A percentile compares a stretch with the other conserved stretches of the same genome.
Evolutionary conservation across 2,888 invertebrate species (phyloP).

Genomic region (Parascotia fuliginaria): DNA sequence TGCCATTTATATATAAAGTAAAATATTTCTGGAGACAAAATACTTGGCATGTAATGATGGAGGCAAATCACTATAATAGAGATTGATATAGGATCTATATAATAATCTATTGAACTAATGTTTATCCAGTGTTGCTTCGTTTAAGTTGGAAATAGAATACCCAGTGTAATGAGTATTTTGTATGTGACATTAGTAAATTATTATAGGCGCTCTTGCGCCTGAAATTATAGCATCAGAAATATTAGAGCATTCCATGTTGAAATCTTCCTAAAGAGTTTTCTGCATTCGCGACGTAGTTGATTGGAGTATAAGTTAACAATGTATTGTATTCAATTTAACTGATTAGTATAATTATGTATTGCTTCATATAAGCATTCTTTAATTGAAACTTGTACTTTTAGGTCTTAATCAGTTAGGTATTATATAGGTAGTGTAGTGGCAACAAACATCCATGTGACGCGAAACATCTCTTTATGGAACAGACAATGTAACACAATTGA

Average conservation of each 20-base stretch:
- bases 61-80: constrained; percentile 41
- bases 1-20: constrained; percentile 23
- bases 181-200: constrained; percentile 63
- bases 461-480: constrained; percentile 21
- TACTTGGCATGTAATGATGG: constrained; percentile 14
- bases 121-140: constrained; percentile 56
- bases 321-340: constrained; percentile 61
- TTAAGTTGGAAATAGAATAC: constrained; percentile 50
- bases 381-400: constrained; percentile 51
- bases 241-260: constrained; percentile 75
- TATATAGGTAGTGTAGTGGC: constrained; percentile 39
- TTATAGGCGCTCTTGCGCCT: constrained; percentile 38
- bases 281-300: constrained; percentile 56
- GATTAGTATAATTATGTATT: constrained; percentile 64
- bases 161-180: constrained; percentile 66
- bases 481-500: constrained; percentile 22
- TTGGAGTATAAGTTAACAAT: constrained; percentile 55
- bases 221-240: constrained; percentile 56
- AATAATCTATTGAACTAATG: constrained; percentile 48
- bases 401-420: constrained; percentile 48
- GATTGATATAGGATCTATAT: constrained; percentile 42
- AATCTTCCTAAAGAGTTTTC: constrained; percentile 58
- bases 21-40: constrained; percentile 21
- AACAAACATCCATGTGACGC: constrained; percentile 22
- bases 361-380: constrained; percentile 59